phyloP scores from a whole-genome alignment of 2,113 vertebrate genomes.

The Bos indicus region DNA sequence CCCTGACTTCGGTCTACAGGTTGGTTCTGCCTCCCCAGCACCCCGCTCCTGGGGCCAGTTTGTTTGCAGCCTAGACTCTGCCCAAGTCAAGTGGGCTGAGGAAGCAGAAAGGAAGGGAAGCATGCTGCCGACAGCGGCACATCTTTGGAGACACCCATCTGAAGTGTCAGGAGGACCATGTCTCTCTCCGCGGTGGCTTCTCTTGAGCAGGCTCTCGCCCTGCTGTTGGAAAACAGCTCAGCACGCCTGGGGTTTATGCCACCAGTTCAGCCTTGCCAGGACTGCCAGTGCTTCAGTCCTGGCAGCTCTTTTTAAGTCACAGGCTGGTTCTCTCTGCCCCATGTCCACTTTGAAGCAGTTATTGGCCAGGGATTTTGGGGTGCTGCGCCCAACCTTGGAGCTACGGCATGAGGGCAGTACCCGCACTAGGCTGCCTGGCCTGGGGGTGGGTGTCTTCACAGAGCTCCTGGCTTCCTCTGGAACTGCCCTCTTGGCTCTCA shows the following conservation, averaged over 20 bases:
- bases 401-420: not conserved
- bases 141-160: not conserved
- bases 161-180: accelerated
- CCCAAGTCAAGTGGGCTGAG: not conserved
- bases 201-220: not conserved
- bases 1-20: not conserved
- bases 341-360: accelerated
- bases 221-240: not conserved
- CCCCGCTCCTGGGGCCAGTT: not conserved
- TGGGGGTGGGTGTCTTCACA: not conserved
- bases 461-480: not conserved
- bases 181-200: not conserved
- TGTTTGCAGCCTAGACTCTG: not conserved
- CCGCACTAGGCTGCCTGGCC: not conserved
- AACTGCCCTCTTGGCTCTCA: not conserved
- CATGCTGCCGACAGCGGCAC: accelerated
- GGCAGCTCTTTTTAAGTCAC: no score
- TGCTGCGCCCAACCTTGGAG: not conserved
- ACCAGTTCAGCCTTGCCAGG: not conserved
- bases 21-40: no score
- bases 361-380: not conserved
- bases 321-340: not conserved
- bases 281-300: not conserved
- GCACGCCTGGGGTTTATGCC: not conserved
- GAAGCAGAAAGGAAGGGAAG: not conserved